These are phyloP conservation scores for Hydraecia micacea DNA, from an alignment of 2,888 invertebrate genomes.

Conservation along the genomic window DNA sequence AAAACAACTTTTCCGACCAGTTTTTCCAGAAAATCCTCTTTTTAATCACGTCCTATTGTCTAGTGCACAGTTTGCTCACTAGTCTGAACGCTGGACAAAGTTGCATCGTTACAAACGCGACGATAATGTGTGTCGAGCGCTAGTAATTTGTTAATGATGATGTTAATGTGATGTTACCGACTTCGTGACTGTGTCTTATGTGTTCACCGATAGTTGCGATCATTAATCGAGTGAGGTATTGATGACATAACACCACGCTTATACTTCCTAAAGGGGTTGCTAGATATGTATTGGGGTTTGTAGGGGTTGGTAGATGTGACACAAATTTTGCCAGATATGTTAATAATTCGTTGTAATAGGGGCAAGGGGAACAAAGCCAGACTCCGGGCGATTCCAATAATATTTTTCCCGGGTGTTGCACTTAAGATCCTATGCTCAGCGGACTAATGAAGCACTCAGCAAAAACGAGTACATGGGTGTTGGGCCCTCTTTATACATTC, in stretches of 20 bases:
- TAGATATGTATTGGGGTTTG: too few relatives aligned
- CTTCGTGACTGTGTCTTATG: neutral
- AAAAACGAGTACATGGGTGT: neutral
- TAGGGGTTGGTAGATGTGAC: neutral
- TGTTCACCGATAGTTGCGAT: slow-evolving; percentile 2
- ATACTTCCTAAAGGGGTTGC: neutral
- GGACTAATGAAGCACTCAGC: neutral
- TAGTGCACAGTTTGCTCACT: slow-evolving; percentile 10
- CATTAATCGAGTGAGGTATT: slow-evolving; percentile 13
- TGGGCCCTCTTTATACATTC: too few relatives aligned
- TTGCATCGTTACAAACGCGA: slow-evolving; percentile 15
- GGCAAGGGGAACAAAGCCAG: neutral
- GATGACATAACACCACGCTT: neutral
- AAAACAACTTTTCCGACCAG: too few relatives aligned
- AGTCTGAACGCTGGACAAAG: slow-evolving; percentile 32
- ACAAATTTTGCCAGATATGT: neutral
- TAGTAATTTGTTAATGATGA: slow-evolving; percentile 22
- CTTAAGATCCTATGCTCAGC: neutral
- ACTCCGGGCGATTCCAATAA: neutral
- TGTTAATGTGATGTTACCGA: slow-evolving; percentile 17
- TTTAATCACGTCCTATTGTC: neutral
- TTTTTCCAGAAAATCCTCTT: neutral
- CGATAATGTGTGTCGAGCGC: slow-evolving; percentile 13
- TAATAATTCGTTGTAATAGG: neutral
- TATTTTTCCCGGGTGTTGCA: neutral